phyloP scores from a whole-genome alignment of 2,888 invertebrate species.

The Lamproptera curius region DNA sequence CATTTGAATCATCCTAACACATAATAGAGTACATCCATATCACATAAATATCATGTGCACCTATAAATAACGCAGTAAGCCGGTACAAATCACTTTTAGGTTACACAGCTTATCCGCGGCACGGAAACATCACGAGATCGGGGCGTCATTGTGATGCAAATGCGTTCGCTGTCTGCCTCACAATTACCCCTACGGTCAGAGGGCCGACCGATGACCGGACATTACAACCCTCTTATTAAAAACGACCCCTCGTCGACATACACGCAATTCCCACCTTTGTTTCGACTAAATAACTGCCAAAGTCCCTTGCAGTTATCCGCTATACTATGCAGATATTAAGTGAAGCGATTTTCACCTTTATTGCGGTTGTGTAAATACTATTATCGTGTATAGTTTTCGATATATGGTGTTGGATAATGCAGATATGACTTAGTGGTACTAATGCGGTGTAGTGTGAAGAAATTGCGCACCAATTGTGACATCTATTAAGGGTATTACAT shows the following conservation, averaged over 20 bases:
- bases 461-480: constrained; percentile 65
- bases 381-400: too few relatives aligned
- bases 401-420: constrained; percentile 48
- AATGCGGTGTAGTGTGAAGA: constrained; percentile 59
- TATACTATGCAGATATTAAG: too few relatives aligned
- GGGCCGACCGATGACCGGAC: constrained; percentile 65
- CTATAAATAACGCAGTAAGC: background rate
- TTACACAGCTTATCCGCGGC: constrained; percentile 62
- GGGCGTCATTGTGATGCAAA: constrained; percentile 74
- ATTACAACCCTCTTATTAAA: constrained; percentile 72
- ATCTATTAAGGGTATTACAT: constrained; percentile 59
- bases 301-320: constrained; percentile 39
- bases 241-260: constrained; percentile 52
- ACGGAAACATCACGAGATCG: constrained; percentile 64
- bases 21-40: background rate
- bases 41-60: background rate
- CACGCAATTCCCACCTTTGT: constrained; percentile 46
- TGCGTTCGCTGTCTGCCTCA: constrained; percentile 74
- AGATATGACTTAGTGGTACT: constrained; percentile 68
- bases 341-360: too few relatives aligned
- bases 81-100: constrained; percentile 22
- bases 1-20: too few relatives aligned
- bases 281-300: constrained; percentile 31
- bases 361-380: too few relatives aligned
- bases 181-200: constrained; percentile 74